Percentiles rank a stretch among this genome's conserved stretches.
Evolutionary conservation across 2,113 vertebrate genomes (phyloP).

Genomic region (Gadus chalcogrammus): DNA sequence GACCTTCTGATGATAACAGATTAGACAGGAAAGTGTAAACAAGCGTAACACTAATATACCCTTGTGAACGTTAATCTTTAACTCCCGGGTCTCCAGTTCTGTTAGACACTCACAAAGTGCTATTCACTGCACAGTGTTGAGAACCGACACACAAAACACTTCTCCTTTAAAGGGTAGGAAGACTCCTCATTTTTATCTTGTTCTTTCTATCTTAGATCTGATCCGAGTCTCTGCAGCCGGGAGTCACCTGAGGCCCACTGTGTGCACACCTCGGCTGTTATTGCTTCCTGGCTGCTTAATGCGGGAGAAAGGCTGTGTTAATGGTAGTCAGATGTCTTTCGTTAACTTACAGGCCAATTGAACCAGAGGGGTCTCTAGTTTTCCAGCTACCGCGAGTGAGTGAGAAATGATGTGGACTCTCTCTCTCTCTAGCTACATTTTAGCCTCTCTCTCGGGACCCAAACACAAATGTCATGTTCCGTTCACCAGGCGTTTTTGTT

Average conservation of each 20-base stretch:
- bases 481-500: conserved; percentile 4
- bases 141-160: too few species aligned
- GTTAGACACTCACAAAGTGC: not conserved
- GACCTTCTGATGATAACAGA: too few species aligned
- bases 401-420: conserved; percentile 10
- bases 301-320: conserved; percentile 32
- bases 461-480: conserved; percentile 24
- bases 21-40: too few species aligned
- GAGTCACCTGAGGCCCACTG: not conserved
- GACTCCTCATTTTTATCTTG: not conserved
- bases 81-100: not conserved
- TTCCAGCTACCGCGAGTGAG: conserved; percentile 28
- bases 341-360: conserved; percentile 46
- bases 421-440: not conserved
- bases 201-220: not conserved
- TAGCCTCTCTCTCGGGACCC: conserved; percentile 19
- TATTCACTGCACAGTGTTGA: too few species aligned
- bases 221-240: not conserved
- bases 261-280: conserved; percentile 3
- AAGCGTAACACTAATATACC: not conserved
- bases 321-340: conserved; percentile 53
- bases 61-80: not conserved
- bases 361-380: conserved; percentile 32
- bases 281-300: not conserved
- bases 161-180: not conserved